Evolutionary conservation across 2,797 vertebrate species (phyloP).

Genomic region (Ceryle rudis): DNA sequence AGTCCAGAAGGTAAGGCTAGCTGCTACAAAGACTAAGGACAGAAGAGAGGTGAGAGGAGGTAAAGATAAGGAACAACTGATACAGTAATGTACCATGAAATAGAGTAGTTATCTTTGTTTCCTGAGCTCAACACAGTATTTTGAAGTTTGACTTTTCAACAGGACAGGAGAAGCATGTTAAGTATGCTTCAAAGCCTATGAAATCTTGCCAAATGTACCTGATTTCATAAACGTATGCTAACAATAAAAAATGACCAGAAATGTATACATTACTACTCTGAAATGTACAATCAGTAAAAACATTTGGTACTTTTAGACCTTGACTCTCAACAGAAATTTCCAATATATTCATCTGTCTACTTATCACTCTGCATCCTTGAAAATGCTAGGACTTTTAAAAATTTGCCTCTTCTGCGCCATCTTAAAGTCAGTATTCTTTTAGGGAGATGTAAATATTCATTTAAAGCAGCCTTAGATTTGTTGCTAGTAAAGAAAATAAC

Average conservation of each 20-base stretch:
- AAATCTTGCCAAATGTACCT: not conserved
- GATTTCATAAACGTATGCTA: not conserved
- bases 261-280: not conserved
- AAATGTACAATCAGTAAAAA: not conserved
- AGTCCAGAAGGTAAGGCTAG: not conserved
- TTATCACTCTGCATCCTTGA: not conserved
- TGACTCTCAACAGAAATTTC: not conserved
- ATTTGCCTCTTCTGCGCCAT: not conserved
- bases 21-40: not conserved
- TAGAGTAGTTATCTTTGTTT: not conserved
- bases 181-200: not conserved
- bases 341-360: not conserved
- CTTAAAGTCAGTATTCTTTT: not conserved
- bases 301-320: not conserved
- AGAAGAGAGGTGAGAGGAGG: not conserved
- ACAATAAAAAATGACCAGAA: not conserved
- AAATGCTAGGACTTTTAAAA: not conserved
- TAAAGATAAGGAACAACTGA: not conserved
- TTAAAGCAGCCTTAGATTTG: not conserved
- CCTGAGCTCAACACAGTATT: not conserved
- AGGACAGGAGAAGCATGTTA: not conserved
- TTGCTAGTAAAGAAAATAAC: not conserved
- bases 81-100: not conserved
- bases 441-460: not conserved
- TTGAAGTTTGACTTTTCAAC: not conserved